Evolutionary conservation across 1,140 invertebrate species (phyloP).

Genomic region (Drosophila kurseongensis): DNA sequence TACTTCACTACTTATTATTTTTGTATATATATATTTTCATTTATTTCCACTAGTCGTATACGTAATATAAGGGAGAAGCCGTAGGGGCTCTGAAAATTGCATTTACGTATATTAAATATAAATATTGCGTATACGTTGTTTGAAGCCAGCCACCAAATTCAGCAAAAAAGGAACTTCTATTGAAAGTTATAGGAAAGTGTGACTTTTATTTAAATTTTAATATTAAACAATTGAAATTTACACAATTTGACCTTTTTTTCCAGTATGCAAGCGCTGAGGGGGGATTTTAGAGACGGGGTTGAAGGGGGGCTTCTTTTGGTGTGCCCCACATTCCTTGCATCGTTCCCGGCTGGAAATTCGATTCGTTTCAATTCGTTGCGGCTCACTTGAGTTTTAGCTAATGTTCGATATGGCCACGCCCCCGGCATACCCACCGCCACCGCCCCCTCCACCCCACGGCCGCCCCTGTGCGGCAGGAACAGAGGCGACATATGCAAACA

Average conservation of each 20-base stretch:
- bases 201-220: too few species aligned
- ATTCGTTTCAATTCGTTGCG: constrained; percentile 78
- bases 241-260: neutral
- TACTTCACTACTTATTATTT: too few species aligned
- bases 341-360: constrained; percentile 59
- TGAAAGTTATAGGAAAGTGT: too few species aligned
- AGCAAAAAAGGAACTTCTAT: too few species aligned
- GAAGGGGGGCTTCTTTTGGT: constrained; percentile 12
- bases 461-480: constrained; percentile 1
- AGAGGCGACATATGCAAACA: constrained; percentile 76
- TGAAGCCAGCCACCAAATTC: too few species aligned
- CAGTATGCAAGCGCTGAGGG: constrained; percentile 7
- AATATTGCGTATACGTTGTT: neutral
- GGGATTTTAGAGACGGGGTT: neutral
- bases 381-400: constrained; percentile 82
- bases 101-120: neutral
- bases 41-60: too few species aligned
- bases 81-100: neutral
- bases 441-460: fast-evolving
- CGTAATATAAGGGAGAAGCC: too few species aligned
- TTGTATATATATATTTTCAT: too few species aligned
- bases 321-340: constrained; percentile 45
- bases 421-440: constrained; percentile 15
- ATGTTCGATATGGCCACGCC: constrained; percentile 80
- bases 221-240: too few species aligned